A percentile compares a stretch with the other conserved stretches of the same genome.
These are phyloP conservation scores for Hydrozoanthus gracilis DNA, from an alignment of 92 coral and sea anemone genomes.

Conservation along the genomic window DNA sequence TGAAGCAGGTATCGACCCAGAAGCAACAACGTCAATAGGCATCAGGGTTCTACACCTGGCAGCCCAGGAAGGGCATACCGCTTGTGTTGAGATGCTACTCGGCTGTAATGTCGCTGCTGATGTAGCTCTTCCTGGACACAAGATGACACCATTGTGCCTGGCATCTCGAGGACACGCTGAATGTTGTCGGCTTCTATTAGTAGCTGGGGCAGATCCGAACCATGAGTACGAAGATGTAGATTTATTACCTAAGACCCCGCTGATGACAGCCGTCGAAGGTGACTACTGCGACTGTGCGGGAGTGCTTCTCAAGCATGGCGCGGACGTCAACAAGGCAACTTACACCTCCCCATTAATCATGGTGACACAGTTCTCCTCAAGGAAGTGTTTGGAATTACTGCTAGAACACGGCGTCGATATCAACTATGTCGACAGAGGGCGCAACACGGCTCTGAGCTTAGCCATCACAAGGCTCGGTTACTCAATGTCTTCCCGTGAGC, in stretches of 20 bases:
- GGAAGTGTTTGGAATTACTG: conserved; percentile 59
- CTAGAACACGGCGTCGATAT: conserved; percentile 80
- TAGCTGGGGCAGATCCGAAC: conserved; percentile 78
- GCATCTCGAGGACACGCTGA: conserved; percentile 69
- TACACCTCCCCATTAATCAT: conserved; percentile 81
- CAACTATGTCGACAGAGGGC: conserved; percentile 68
- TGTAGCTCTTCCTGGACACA: conserved; percentile 48
- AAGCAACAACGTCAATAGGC: conserved; percentile 56
- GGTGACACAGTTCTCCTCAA: conserved; percentile 67
- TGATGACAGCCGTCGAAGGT: conserved; percentile 75
- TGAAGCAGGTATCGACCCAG: conserved; percentile 61
- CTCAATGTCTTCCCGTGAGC: conserved; percentile 42
- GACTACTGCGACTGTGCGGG: conserved; percentile 66
- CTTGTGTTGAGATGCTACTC: conserved; percentile 64
- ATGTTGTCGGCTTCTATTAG: conserved; percentile 73
- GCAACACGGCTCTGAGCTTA: conserved; percentile 74
- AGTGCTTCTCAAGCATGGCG: conserved; percentile 72
- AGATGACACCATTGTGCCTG: conserved; percentile 76
- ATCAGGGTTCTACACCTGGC: conserved; percentile 78
- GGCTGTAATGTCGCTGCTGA: conserved; percentile 62
- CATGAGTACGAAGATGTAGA: conserved; percentile 66
- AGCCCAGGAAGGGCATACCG: conserved; percentile 68
- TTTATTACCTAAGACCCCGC: conserved; percentile 74
- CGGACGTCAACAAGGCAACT: conserved; percentile 66
- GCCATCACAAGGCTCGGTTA: conserved; percentile 57